A percentile compares a stretch with the other conserved stretches of the same genome.
Evolutionary conservation across 2,113 vertebrate species (phyloP).

Genomic region (Sapajus apella): DNA sequence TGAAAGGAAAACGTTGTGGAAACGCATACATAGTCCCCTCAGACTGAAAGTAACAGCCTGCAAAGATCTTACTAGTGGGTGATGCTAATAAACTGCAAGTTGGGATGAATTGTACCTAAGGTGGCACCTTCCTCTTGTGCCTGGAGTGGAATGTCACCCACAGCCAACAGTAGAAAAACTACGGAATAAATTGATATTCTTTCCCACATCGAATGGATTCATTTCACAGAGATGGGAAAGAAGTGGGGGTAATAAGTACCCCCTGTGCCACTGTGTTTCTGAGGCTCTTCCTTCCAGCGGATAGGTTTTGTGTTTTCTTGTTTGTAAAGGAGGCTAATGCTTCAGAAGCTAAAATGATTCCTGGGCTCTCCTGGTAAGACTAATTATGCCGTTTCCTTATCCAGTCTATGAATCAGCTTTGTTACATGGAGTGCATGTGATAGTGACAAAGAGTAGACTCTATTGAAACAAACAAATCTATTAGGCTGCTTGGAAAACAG

Average conservation of each 20-base stretch:
- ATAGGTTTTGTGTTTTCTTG: constrained; percentile 55
- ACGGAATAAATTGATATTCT: constrained; percentile 55
- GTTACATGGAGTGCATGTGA: constrained; percentile 54
- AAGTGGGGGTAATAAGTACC: neutral
- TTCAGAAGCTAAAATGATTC: constrained; percentile 73
- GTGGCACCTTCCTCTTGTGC: constrained; percentile 54
- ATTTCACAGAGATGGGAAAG: constrained; percentile 39
- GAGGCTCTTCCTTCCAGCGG: constrained; percentile 7
- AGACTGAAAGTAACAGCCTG: constrained; percentile 51
- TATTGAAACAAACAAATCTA: constrained; percentile 78
- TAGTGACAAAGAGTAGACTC: constrained; percentile 67
- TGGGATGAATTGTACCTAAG: constrained; percentile 35
- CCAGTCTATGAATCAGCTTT: constrained; percentile 72
- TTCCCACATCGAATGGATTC: constrained; percentile 57
- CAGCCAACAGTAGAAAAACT: constrained; percentile 29
- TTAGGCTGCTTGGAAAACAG: constrained; percentile 80
- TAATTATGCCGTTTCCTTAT: constrained; percentile 74
- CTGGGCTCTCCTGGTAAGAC: constrained; percentile 71
- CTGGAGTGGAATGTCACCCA: constrained; percentile 53
- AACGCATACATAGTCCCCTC: constrained; percentile 41
- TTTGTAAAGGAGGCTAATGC: constrained; percentile 69
- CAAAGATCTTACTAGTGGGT: constrained; percentile 60
- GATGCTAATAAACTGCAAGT: constrained; percentile 65
- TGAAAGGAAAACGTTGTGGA: constrained; percentile 71
- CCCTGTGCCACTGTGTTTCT: constrained; percentile 40